Base-by-base conservation (phyloP, 1,140 invertebrate genomes). In the Drosophila nebulosa region DNA sequence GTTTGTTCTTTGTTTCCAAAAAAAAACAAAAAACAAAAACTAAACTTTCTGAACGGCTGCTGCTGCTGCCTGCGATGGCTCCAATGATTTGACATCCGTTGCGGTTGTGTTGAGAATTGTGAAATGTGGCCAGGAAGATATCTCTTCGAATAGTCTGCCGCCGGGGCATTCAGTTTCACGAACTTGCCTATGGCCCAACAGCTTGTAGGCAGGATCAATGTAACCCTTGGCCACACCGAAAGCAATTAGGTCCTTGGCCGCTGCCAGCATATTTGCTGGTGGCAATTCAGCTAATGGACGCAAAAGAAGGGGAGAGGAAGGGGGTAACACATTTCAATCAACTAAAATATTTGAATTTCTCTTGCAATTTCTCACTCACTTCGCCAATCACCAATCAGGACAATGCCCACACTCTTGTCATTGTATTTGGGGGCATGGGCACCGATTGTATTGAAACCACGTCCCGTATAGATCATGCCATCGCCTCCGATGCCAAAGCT, bases 401-500 rank as follows among this genome's bases (percentile, higher is more conserved):
- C 94, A 70, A 97, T 95, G 55, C 95, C 96, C 18, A 97, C 93
- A 67, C 96, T 96, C 53, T 91, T 92, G 46, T 89, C 92, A 90
- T 97, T 97, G 77, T 94, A 96, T 16, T 89, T 91, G 1, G 93
- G 93, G 0, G 96, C 93, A 77, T 97, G 96, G 0, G 95, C 95
- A 3, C 96, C 96, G 0, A 94, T 90, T 2, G 84, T 91, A 21
- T 94, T 93, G 94, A 96, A 97, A 0, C 95, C 95, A 26, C 96
- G 92, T 1, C 96, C 96, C 69, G 95, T 94, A 77, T 96, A 97
- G 5, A 94, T 94, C 9, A 93, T 92, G 1, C 96, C 96, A 63
- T 97, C 96, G 12, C 95, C 95, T 1, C 96, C 96, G 5, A 97
- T 93, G 12, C 95, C 93, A 90, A 97, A 97, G 90, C 94, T 96